phyloP scores from a whole-genome alignment of 2,888 invertebrate genomes.

The Coleophora flavipennella region DNA sequence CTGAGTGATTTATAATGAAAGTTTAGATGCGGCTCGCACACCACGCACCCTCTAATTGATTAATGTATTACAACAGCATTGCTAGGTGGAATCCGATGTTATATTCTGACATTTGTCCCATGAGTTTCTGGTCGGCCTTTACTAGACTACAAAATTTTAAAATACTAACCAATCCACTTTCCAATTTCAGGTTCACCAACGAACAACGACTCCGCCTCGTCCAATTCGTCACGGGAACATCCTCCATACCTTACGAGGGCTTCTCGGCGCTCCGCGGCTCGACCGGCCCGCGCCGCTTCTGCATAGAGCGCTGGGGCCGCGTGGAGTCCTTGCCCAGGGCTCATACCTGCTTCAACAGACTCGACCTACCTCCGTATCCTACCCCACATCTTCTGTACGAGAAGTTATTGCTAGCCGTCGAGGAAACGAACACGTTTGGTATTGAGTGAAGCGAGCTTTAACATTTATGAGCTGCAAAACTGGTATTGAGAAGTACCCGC shows the following conservation, averaged over 20 bases:
- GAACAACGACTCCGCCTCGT: constrained; percentile 93
- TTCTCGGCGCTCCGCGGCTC: constrained; percentile 95
- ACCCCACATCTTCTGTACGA: constrained; percentile 92
- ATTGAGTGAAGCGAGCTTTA: constrained; percentile 79
- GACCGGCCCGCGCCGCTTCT: constrained; percentile 95
- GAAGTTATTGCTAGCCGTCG: constrained; percentile 92
- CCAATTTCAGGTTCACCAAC: constrained; percentile 82
- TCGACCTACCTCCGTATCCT: constrained; percentile 97
- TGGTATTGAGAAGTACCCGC: no score
- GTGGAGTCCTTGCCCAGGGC: constrained; percentile 94
- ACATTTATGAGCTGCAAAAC: no score
- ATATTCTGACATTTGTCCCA: no score
- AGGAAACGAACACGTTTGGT: constrained; percentile 96
- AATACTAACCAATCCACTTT: background rate
- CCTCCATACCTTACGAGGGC: constrained; percentile 98
- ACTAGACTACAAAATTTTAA: no score
- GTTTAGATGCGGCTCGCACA: no score
- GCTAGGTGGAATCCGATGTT: no score
- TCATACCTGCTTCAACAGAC: constrained; percentile 97
- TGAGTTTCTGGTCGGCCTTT: no score
- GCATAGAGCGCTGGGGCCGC: constrained; percentile 98
- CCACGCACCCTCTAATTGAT: no score
- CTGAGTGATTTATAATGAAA: no score
- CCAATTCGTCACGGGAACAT: constrained; percentile 98
- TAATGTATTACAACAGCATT: no score